These are phyloP conservation scores for Cephalopachus bancanus DNA, from an alignment of 2,797 vertebrate genomes.

Conservation along the genomic window DNA sequence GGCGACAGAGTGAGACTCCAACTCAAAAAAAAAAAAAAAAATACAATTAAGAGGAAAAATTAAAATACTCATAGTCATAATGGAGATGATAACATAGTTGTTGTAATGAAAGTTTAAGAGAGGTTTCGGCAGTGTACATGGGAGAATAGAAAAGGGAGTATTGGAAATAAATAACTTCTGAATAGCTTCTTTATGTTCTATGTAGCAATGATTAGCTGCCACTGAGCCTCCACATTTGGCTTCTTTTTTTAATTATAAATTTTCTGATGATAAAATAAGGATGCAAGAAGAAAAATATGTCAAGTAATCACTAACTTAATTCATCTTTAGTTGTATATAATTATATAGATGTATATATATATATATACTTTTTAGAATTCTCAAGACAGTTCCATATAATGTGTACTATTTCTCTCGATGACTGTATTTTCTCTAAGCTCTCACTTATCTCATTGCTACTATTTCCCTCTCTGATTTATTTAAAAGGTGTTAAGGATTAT, in stretches of 20 bases:
- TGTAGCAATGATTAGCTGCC: neutral
- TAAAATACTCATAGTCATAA: neutral
- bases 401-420: neutral
- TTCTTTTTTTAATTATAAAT: conserved; percentile 17
- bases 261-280: conserved; percentile 25
- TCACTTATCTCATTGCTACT: neutral
- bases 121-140: neutral
- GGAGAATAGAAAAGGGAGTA: neutral
- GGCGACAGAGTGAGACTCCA: no score
- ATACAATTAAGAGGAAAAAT: neutral
- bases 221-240: conserved; percentile 13
- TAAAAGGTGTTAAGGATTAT: neutral
- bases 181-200: neutral
- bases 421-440: neutral
- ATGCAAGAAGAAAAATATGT: conserved; percentile 43
- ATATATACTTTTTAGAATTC: neutral
- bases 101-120: neutral
- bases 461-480: neutral
- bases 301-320: conserved; percentile 46
- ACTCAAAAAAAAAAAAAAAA: neutral
- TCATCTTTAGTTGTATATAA: neutral
- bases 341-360: neutral
- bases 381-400: neutral
- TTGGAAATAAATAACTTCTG: conserved; percentile 13
- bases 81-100: neutral